Evolutionary conservation across 2,797 vertebrate species (phyloP).

Genomic region (Lycodopsis pacificus): DNA sequence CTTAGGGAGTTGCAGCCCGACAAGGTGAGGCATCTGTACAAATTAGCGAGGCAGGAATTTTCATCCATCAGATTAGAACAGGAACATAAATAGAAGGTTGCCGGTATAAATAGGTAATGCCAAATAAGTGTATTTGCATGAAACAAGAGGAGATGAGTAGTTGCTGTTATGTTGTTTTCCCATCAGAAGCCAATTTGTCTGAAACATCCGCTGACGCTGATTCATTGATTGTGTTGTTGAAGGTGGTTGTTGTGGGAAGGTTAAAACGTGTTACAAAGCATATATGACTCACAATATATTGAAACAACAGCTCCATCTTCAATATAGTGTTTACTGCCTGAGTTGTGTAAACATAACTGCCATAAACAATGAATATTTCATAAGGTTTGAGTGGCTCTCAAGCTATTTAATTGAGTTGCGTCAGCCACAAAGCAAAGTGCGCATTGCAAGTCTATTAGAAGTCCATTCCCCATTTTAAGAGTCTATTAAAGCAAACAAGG

Average conservation of each 20-base stretch:
- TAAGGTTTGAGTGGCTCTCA: slow-evolving; percentile 60
- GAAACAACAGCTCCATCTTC: slow-evolving; percentile 37
- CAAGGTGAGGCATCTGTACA: slow-evolving; percentile 27
- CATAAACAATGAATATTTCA: slow-evolving; percentile 72
- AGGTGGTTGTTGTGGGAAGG: background rate
- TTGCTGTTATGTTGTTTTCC: slow-evolving; percentile 2
- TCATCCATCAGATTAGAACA: slow-evolving; percentile 26
- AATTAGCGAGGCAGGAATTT: slow-evolving; percentile 22
- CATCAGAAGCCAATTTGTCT: slow-evolving; percentile 11
- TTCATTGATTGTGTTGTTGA: slow-evolving; percentile 6
- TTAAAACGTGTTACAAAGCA: slow-evolving; percentile 6
- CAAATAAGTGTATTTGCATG: background rate
- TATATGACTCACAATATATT: slow-evolving; percentile 34
- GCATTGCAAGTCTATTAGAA: slow-evolving; percentile 45
- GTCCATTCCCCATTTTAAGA: slow-evolving; percentile 55
- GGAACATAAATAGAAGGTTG: slow-evolving; percentile 8
- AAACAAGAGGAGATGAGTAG: background rate
- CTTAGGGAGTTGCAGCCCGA: slow-evolving; percentile 28
- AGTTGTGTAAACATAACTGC: slow-evolving; percentile 46
- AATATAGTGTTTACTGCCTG: slow-evolving; percentile 49
- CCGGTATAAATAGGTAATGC: slow-evolving; percentile 37
- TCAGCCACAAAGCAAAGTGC: slow-evolving; percentile 50
- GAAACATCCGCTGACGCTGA: background rate
- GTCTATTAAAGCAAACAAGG: slow-evolving; percentile 75
- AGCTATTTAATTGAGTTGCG: slow-evolving; percentile 65